A percentile compares a stretch with the other conserved stretches of the same genome.
Evolutionary conservation across 2,888 invertebrate species (phyloP).

Genomic region (Petrophora chlorosata): DNA sequence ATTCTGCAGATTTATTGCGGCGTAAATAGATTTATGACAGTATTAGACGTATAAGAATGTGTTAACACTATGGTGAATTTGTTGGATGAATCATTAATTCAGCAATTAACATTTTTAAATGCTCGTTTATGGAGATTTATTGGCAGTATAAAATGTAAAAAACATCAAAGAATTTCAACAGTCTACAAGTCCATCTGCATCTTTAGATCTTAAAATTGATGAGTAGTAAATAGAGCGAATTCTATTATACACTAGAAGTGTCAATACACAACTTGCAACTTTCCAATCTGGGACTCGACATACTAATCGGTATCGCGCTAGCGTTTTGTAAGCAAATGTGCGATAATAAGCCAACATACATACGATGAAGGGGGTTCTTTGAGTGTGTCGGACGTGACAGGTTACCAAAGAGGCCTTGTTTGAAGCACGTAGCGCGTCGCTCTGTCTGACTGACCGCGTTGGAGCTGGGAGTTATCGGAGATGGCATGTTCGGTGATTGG

Average conservation of each 20-base stretch:
- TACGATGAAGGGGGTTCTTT: conserved; percentile 56
- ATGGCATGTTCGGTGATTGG: conserved; percentile 4
- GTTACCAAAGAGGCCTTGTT: conserved; percentile 54
- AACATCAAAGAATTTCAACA: neutral
- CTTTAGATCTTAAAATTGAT: too few species aligned
- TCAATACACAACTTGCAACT: conserved; percentile 2
- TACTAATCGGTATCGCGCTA: neutral
- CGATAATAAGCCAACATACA: conserved; percentile 40
- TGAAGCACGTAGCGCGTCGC: conserved; percentile 46
- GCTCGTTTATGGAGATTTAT: conserved; percentile 19
- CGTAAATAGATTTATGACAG: too few species aligned
- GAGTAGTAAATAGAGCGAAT: too few species aligned
- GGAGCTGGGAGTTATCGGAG: conserved; percentile 10
- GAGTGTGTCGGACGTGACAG: conserved; percentile 73
- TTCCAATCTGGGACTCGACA: conserved; percentile 8
- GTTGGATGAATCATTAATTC: conserved; percentile 11
- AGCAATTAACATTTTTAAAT: conserved; percentile 18
- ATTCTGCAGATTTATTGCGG: neutral
- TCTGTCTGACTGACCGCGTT: conserved; percentile 44
- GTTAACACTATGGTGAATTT: conserved; percentile 5
- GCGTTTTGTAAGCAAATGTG: conserved; percentile 49
- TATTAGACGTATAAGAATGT: neutral
- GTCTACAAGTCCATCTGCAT: too few species aligned
- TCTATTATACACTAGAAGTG: too few species aligned
- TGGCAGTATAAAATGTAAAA: conserved; percentile 6